These are phyloP conservation scores for Triplophysa yarkandensis DNA, from an alignment of 2,797 vertebrate genomes.

Conservation along the genomic window DNA sequence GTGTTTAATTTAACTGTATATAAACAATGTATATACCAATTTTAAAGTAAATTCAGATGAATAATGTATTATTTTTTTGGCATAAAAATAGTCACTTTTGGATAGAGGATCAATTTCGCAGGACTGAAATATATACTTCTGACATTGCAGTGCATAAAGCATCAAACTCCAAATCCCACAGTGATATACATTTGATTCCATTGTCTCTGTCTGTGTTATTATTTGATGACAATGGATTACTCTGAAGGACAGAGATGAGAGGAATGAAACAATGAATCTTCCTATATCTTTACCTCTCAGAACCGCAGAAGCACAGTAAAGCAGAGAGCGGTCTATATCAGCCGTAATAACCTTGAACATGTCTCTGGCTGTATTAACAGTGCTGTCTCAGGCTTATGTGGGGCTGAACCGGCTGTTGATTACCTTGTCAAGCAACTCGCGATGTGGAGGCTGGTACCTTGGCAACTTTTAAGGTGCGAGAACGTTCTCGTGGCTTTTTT, in stretches of 20 bases:
- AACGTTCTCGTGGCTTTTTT: conserved; percentile 50
- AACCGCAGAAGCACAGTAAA: conserved; percentile 51
- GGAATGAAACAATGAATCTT: conserved; percentile 53
- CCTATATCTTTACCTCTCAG: conserved; percentile 54
- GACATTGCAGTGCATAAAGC: conserved; percentile 29
- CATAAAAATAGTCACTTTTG: not conserved
- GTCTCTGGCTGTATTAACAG: conserved; percentile 70
- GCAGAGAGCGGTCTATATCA: conserved; percentile 56
- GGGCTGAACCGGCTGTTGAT: conserved; percentile 67
- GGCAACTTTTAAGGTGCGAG: conserved; percentile 56
- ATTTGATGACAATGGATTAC: conserved; percentile 56
- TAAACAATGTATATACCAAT: too few relatives aligned
- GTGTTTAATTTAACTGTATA: too few relatives aligned
- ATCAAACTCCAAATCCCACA: conserved; percentile 32
- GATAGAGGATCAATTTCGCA: conserved; percentile 7
- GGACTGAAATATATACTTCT: conserved; percentile 1
- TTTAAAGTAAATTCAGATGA: too few relatives aligned
- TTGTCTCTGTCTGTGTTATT: conserved; percentile 51
- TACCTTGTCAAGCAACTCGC: conserved; percentile 68
- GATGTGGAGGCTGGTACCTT: conserved; percentile 49
- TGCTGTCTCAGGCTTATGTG: conserved; percentile 64
- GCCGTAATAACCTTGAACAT: conserved; percentile 75
- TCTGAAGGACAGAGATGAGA: conserved; percentile 49
- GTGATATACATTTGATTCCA: conserved; percentile 48
- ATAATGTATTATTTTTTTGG: too few relatives aligned